Conservation (phyloP, 1,140 invertebrate genomes). For the Bombus waltoni region DNA sequence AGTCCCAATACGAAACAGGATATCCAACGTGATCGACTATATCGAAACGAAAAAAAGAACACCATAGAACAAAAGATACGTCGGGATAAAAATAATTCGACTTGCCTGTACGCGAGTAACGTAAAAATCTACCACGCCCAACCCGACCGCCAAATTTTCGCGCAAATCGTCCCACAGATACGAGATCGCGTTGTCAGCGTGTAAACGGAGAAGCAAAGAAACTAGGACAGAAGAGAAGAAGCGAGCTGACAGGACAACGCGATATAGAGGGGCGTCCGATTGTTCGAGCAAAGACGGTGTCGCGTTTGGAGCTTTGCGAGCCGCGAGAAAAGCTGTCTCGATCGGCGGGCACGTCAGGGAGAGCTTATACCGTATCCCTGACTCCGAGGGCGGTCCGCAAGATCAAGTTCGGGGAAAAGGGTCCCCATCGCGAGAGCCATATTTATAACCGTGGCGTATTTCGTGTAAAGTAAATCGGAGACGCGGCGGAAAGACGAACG, state of each 20-base stretch:
- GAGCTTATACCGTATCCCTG: constrained; percentile 16
- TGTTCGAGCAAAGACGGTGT: background rate
- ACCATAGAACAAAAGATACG: too few species aligned
- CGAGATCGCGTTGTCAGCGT: background rate
- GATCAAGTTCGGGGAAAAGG: constrained; percentile 71
- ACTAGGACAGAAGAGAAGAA: background rate
- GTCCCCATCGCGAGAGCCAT: constrained; percentile 62
- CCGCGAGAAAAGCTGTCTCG: constrained; percentile 30
- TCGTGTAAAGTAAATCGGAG: constrained; percentile 72
- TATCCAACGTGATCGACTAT: too few species aligned
- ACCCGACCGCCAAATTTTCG: too few species aligned
- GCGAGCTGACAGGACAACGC: background rate
- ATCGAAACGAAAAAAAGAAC: too few species aligned
- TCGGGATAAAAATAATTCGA: too few species aligned
- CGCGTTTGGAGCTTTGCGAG: background rate
- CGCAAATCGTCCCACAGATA: too few species aligned
- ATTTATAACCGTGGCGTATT: constrained; percentile 70
- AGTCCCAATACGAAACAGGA: too few species aligned
- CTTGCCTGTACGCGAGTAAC: too few species aligned
- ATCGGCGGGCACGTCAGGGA: constrained; percentile 19
- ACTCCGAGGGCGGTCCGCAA: constrained; percentile 64
- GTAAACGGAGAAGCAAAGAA: background rate
- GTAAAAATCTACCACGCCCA: too few species aligned
- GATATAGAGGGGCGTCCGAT: background rate
- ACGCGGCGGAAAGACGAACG: constrained; percentile 66